These are phyloP conservation scores for Poeciliopsis paucimaculata DNA, from an alignment of 2,797 vertebrate genomes.

Conservation along the genomic window DNA sequence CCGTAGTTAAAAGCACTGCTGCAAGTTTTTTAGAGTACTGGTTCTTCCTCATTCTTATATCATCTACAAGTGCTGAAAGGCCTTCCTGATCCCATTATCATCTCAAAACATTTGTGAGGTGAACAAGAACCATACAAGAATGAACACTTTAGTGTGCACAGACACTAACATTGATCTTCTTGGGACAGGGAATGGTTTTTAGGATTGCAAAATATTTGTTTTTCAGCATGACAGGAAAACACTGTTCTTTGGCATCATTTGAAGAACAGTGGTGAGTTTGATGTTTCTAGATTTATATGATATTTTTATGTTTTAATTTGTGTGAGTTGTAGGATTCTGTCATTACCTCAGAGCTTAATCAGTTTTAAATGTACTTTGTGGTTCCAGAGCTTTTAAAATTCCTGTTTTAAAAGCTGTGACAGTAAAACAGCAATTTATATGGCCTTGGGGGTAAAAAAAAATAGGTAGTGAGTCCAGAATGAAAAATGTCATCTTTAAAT, in stretches of 20 bases:
- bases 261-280: background rate
- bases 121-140: background rate
- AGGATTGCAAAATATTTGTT: background rate
- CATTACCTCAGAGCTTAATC: background rate
- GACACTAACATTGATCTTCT: background rate
- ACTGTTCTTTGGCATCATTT: background rate
- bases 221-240: background rate
- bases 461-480: background rate
- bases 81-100: background rate
- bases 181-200: background rate
- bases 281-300: background rate
- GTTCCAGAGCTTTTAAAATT: background rate
- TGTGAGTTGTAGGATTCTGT: background rate
- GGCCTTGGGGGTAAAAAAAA: background rate
- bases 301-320: background rate
- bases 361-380: background rate
- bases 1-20: background rate
- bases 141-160: background rate
- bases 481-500: background rate
- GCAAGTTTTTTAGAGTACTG: background rate
- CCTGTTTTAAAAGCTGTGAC: background rate
- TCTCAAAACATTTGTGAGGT: background rate
- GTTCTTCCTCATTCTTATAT: background rate
- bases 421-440: background rate
- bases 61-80: background rate